phyloP scores from a whole-genome alignment of 2,113 vertebrate genomes.

The Porphyrio hochstetteri region DNA sequence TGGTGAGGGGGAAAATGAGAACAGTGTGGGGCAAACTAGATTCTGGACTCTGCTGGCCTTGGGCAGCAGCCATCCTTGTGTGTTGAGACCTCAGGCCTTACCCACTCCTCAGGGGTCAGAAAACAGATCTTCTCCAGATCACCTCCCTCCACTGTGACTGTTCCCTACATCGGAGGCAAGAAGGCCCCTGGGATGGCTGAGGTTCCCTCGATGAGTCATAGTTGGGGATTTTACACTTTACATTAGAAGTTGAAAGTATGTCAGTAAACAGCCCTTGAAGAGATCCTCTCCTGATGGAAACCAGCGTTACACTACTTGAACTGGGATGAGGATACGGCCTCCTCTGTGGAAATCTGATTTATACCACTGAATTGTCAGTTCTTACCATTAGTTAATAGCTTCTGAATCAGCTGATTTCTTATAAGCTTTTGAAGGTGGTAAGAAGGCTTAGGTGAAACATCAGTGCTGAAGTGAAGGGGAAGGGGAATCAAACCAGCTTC shows the following conservation, averaged over 20 bases:
- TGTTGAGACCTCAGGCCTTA: background rate
- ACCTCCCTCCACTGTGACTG: accelerated
- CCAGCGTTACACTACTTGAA: background rate
- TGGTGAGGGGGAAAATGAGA: background rate
- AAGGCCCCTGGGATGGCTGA: background rate
- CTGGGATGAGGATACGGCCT: background rate
- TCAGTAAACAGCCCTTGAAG: background rate
- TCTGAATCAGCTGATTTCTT: background rate
- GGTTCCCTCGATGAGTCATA: background rate
- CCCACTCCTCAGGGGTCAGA: background rate
- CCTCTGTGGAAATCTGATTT: background rate
- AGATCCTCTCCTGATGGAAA: background rate
- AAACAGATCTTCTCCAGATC: background rate
- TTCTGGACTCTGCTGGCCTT: background rate
- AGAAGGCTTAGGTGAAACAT: background rate
- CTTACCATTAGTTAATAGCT: background rate
- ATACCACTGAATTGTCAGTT: background rate
- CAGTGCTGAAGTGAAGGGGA: background rate
- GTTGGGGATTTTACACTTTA: background rate
- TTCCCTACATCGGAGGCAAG: background rate
- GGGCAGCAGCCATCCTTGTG: background rate
- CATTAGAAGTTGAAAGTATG: background rate
- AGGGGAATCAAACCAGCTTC: background rate
- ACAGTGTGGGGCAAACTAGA: background rate
- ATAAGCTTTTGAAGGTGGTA: background rate